Conservation (phyloP, 2,888 invertebrate species). For the Lasioglossum malachurum region DNA sequence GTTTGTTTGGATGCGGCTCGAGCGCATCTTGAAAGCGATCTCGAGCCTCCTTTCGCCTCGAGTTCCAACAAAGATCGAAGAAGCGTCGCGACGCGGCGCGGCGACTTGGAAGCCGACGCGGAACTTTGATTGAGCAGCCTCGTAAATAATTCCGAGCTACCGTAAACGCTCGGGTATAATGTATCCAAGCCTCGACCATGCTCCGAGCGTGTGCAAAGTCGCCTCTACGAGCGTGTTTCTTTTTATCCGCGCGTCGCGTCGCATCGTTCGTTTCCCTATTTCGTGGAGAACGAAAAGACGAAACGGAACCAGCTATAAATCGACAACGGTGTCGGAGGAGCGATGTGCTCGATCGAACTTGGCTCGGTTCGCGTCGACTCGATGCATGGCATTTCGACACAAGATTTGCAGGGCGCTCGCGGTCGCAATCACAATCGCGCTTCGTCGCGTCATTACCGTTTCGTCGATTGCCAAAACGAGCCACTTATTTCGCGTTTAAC, state of each 20-base stretch:
- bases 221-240: neutral
- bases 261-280: neutral
- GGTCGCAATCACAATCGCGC: no score
- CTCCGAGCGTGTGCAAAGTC: neutral
- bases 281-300: neutral
- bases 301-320: neutral
- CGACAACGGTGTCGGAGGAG: neutral
- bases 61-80: constrained; percentile 8
- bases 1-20: neutral
- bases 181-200: neutral
- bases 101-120: neutral
- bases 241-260: neutral
- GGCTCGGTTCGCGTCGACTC: constrained; percentile 4
- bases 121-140: constrained; percentile 9
- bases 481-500: neutral
- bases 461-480: neutral
- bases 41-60: constrained; percentile 7
- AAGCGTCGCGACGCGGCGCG: neutral
- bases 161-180: constrained; percentile 5
- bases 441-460: neutral
- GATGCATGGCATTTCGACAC: neutral
- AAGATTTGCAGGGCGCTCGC: neutral
- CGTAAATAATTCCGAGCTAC: constrained; percentile 7
- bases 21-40: neutral
- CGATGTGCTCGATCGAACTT: neutral